Base-by-base conservation (phyloP, 2,888 invertebrate species). In the Ecliptopera silaceata region DNA sequence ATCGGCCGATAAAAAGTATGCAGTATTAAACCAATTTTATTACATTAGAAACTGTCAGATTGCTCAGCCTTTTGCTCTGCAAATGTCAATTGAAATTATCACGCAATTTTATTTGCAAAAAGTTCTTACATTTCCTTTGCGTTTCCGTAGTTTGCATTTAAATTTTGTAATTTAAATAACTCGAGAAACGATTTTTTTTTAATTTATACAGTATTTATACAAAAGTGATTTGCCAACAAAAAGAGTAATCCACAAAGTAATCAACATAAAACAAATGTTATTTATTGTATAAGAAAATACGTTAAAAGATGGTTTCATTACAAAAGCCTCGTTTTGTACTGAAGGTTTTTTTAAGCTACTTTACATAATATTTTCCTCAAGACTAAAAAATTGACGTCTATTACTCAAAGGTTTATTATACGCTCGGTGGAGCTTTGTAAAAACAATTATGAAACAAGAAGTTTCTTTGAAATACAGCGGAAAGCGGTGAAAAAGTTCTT, bases 381-480 rank as follows among this genome's bases (percentile, higher is more conserved):
- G 53, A 32, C 20, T 34, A 45, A 60, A 57, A 59, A 56, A 61
- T 58, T 59, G 43, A 51, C 53, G 46, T 31, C 59, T 59, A 55
- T 66, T 65, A 63, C 56, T 63, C 56, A 55, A 59, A 55, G 39
- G 45, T 61, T 55, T 63, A 61, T 54, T 61, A 59, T 52, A 26
- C 55, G 47, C 42, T 38, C 50, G 17, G 6, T 12, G 56, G 48
- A 57, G 60, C 60, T 56, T 64, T 50, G 51, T 45, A 55, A 55
- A 64, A 61, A 67, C 57, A 63, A 65, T 61, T 61, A 61, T 51
- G 26, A 54, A 60, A 56, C 54, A 61, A 57, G 65, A 64, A 63
- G 47, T 63, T 63, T 61, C 34, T 39, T 47, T 18, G 41, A 36
- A 53, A 52, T 32, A 48, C 50, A 53, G 45, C 51, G 49, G 36